Conservation (phyloP, 2,888 invertebrate species). For the Metacarcinus magister region DNA sequence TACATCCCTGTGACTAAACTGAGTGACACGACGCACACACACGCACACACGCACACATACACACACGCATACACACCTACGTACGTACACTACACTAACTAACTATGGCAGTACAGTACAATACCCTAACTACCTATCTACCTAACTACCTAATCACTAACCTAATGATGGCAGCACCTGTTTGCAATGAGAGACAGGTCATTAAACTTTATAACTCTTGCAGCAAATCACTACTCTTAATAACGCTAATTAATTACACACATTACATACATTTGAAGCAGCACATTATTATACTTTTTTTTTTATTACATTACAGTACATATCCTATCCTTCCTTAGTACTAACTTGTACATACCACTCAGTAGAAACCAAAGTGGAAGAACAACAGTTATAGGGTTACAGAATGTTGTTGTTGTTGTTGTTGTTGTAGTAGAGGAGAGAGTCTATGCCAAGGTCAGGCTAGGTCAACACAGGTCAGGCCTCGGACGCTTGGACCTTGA, state of each 20-base stretch:
- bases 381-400: background rate
- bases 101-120: background rate
- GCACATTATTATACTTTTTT: background rate
- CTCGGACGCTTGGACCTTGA: too few species aligned
- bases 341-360: conserved; percentile 64
- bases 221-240: background rate
- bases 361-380: background rate
- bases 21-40: background rate
- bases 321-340: background rate
- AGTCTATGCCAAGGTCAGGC: too few species aligned
- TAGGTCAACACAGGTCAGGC: too few species aligned
- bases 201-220: background rate
- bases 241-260: background rate
- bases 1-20: background rate
- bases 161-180: background rate
- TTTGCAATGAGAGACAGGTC: background rate
- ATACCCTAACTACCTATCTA: background rate
- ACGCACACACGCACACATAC: background rate
- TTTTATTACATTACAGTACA: background rate
- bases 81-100: background rate
- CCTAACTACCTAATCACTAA: background rate
- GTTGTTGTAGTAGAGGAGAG: too few species aligned
- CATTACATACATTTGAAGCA: background rate
- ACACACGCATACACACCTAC: background rate
- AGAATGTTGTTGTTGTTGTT: too few species aligned